Base-by-base conservation (phyloP, 2,797 vertebrate genomes). In the Sebastes diaconus region DNA sequence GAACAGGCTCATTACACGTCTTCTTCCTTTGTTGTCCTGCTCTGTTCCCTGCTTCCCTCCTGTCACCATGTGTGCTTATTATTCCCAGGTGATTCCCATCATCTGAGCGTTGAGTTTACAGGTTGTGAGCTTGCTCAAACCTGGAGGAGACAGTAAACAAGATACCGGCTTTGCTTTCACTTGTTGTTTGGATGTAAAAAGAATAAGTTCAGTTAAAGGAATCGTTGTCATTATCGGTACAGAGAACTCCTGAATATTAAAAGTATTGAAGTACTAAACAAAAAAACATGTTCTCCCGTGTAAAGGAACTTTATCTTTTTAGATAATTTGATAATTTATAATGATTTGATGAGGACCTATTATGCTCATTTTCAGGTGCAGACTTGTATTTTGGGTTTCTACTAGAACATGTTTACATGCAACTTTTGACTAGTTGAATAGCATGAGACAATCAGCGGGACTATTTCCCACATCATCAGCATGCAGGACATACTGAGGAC, bases 1-100 rank as follows among this genome's bases (percentile, higher is more conserved):
- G 52, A 79, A 71, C 63, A 39, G 57, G 14, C 36, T 83, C 69
- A 72, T 87, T 64, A 42, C 50, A 60, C 4, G 9, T 67, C 29
- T 24, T 55, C 18, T 84, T 50, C 73, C 34, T 42, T 20, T 71
- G 13, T 73, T 66, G 54, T 71, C 59, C 67, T 12, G 11, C 20
- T 80, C 46, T 57, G 18, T 55, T 30, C 32, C 24, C 63, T 11
- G 10, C 50, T 67, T 34, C 50, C 7, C 8, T 36, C 27, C 54
- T 12, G 12, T 32, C 24, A 14, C 22, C n/a, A 22, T 42, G 58
- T 46, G 12, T 58, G 18, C 58, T 59, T 42, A 32, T 46, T 58
- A 75, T 68, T 73, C 14, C 24, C 39, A 13, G 67, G 59, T 76
- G 46, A 66, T 32, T 61, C 34, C 18, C 30, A 22, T 70, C 42